Percentiles rank a stretch among this genome's conserved stretches.
These are phyloP conservation scores for Thalassoma bifasciatum DNA, from an alignment of 2,113 vertebrate species.

Conservation along the genomic window DNA sequence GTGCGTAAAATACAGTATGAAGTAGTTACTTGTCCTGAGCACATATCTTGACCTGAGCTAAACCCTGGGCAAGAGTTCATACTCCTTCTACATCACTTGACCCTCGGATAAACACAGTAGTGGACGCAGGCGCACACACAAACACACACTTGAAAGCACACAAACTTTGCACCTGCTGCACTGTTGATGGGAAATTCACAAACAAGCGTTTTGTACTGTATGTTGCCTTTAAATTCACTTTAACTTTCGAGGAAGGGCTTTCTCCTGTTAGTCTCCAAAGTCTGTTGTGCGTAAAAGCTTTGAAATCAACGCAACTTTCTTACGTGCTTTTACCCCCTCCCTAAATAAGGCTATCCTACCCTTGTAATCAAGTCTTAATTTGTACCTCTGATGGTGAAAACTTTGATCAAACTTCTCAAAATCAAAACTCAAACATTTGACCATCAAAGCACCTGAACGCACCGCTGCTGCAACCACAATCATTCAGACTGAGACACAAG, in stretches of 20 bases:
- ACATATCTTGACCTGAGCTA: neutral
- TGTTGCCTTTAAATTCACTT: neutral
- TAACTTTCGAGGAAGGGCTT: neutral
- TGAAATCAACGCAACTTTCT: neutral
- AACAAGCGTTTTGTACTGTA: neutral
- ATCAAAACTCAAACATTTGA: slow-evolving; percentile 66
- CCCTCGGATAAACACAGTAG: neutral
- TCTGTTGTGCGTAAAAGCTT: neutral
- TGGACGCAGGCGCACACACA: neutral
- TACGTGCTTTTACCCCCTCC: slow-evolving; percentile 5
- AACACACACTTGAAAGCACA: neutral
- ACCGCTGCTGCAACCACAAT: slow-evolving; percentile 4
- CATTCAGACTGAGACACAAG: neutral
- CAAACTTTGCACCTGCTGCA: slow-evolving; percentile 68
- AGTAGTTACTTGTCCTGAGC: neutral
- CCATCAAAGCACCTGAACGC: neutral
- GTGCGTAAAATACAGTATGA: neutral
- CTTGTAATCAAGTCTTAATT: slow-evolving; percentile 62
- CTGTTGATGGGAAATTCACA: slow-evolving; percentile 13
- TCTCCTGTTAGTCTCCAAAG: neutral
- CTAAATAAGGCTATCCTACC: slow-evolving; percentile 61
- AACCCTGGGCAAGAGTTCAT: slow-evolving; percentile 7
- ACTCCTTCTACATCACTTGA: slow-evolving; percentile 9
- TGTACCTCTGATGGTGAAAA: slow-evolving; percentile 72
- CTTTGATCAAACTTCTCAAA: slow-evolving; percentile 71